Evolutionary conservation across 2,113 vertebrate genomes (phyloP), one percentile per base, ranked within the genome.

Genomic region (Vulpes lagopus): DNA sequence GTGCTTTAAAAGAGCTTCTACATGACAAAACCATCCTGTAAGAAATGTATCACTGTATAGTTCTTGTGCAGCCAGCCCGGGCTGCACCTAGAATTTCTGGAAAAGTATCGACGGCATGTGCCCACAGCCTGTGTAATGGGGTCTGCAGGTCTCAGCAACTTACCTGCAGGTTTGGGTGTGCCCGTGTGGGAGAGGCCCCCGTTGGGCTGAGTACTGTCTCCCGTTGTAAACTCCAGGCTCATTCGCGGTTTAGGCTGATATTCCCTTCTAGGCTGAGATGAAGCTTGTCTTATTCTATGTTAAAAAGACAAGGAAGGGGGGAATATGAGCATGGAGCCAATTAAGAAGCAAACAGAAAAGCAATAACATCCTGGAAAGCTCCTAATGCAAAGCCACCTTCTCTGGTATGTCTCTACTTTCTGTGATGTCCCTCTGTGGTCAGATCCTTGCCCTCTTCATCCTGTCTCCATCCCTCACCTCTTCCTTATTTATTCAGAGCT

Each of bases 131-230:
- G 20, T 43, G 8, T 3, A 27, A 27, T 1, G 22, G 8, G 2
- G 23, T 30, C 22, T 76, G 16, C 23, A 65, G 38, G 57, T 23
- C 19, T 74, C 3, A 10, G 38, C 22, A 15, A 10, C 95, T 99
- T 98, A 99, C 99, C 99, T 99, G 99, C 98, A 51, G 99, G 99
- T 94, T 99, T 99, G 74, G 99, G 99, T 2, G 99, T 99, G 82
- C 99, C 98, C 0, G 99, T 98, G 96, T 99, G 99, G 65, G 99
- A 99, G n/a, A 99, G 98, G 59, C 99, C 99, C 89, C 99, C 99
- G 43, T 99, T 99, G 98, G 99, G 99, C 69, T 99, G 99, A 93
- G 97, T 94, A 96, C 99, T 99, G 96, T 99, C 99, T 89, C 98
- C 99, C 97, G 99, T 96, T 38, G 99, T 96, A 91, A 99, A 99